A percentile compares a stretch with the other conserved stretches of the same genome.
phyloP scores from a whole-genome alignment of 2,113 vertebrate species.

The Ammospiza nelsoni region DNA sequence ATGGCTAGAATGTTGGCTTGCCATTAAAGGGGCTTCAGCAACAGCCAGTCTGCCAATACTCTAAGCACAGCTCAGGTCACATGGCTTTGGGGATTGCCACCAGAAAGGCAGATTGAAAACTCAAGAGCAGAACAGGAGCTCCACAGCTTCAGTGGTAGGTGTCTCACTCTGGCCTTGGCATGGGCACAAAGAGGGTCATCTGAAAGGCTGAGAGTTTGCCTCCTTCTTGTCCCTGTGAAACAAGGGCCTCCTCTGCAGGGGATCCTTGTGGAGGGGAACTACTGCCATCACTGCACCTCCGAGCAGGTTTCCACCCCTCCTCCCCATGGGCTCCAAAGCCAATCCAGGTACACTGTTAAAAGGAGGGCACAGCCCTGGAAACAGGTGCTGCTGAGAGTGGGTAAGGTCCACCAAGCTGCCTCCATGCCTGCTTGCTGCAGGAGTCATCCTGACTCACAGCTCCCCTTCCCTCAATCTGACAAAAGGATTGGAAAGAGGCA shows the following conservation, averaged over 20 bases:
- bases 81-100: accelerated
- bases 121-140: neutral
- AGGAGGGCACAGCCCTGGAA: neutral
- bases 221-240: neutral
- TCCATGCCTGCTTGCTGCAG: neutral
- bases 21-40: neutral
- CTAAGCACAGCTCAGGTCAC: accelerated
- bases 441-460: neutral
- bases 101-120: neutral
- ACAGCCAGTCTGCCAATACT: neutral
- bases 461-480: neutral
- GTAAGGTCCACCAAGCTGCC: neutral
- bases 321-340: neutral
- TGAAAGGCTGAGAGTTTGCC: neutral
- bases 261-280: neutral
- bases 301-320: neutral
- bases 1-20: neutral
- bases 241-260: neutral
- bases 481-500: neutral
- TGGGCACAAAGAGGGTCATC: neutral
- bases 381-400: neutral
- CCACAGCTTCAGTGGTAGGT: neutral
- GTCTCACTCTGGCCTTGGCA: neutral
- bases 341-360: accelerated
- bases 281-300: neutral